phyloP scores from a whole-genome alignment of 23 tunicate genomes.

The Aplidium turbinatum region DNA sequence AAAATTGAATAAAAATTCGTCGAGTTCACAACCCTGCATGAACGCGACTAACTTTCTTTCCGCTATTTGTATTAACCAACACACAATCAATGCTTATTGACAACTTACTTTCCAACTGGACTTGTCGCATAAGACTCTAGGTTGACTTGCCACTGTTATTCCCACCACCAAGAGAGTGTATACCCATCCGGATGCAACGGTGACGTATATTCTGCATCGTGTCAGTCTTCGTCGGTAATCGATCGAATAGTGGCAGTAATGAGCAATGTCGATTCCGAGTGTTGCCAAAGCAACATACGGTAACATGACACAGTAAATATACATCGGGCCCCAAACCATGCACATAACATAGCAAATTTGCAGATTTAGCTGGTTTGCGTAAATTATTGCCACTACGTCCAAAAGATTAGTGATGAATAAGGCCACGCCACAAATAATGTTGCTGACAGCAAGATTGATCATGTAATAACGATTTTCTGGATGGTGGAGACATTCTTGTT shows the following conservation, averaged over 20 bases:
- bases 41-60: not conserved
- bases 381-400: not conserved
- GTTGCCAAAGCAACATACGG: slow-evolving; percentile 73
- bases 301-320: slow-evolving; percentile 47
- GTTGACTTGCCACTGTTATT: not conserved
- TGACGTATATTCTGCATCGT: slow-evolving; percentile 2
- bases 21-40: no score
- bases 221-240: slow-evolving; percentile 71
- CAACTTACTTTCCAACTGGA: slow-evolving; percentile 14
- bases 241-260: slow-evolving; percentile 70
- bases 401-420: slow-evolving; percentile 33
- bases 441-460: slow-evolving; percentile 63
- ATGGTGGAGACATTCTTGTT: slow-evolving; percentile 31
- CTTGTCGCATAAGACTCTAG: slow-evolving; percentile 51
- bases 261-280: slow-evolving; percentile 72
- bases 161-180: slow-evolving; percentile 45
- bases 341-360: slow-evolving; percentile 19
- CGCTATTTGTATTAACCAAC: not conserved
- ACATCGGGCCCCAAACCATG: slow-evolving; percentile 36
- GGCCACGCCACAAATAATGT: slow-evolving; percentile 65
- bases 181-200: slow-evolving; percentile 39
- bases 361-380: not conserved
- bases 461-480: slow-evolving; percentile 58
- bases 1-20: no score
- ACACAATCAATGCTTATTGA: no score